Percentiles rank a stretch among this genome's conserved stretches.
Evolutionary conservation across 2,888 invertebrate genomes (phyloP).

Genomic region (Reticulitermes lucifugus): DNA sequence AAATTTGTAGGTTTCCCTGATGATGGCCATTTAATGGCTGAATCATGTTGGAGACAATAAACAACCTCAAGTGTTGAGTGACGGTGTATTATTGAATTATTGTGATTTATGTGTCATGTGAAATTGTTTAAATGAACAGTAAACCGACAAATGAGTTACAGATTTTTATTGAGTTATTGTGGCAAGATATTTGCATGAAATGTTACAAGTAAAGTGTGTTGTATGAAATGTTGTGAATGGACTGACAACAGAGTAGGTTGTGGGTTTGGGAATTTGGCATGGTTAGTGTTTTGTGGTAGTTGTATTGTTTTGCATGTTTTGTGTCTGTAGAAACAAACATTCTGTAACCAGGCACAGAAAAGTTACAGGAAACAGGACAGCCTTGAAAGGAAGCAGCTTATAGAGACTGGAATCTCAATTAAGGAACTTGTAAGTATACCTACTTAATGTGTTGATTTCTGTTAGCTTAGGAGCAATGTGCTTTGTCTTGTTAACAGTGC

Average conservation of each 20-base stretch:
- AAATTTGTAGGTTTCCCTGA: no score
- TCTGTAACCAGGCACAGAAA: conserved; percentile 59
- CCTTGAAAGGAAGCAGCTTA: conserved; percentile 58
- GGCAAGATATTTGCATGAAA: not conserved
- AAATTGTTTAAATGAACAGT: no score
- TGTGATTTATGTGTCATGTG: no score
- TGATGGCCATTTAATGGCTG: no score
- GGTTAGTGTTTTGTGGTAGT: conserved; percentile 46
- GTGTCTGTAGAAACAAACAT: conserved; percentile 58
- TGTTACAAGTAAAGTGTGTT: not conserved
- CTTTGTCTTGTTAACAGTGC: no score
- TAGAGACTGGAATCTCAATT: conserved; percentile 66
- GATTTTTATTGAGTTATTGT: not conserved
- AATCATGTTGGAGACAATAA: no score
- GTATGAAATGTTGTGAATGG: not conserved
- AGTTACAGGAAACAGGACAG: conserved; percentile 53
- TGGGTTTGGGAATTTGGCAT: not conserved
- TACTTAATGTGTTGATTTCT: not conserved
- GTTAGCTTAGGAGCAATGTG: not conserved
- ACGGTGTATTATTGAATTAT: no score
- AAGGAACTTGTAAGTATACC: conserved; percentile 65
- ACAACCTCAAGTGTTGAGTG: no score
- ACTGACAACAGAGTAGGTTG: not conserved
- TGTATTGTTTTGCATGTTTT: conserved; percentile 52
- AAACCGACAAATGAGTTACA: no score